phyloP scores from a whole-genome alignment of 30 jellyfish, hydroid and myxozoan genomes.

The Hydractinia echinata region DNA sequence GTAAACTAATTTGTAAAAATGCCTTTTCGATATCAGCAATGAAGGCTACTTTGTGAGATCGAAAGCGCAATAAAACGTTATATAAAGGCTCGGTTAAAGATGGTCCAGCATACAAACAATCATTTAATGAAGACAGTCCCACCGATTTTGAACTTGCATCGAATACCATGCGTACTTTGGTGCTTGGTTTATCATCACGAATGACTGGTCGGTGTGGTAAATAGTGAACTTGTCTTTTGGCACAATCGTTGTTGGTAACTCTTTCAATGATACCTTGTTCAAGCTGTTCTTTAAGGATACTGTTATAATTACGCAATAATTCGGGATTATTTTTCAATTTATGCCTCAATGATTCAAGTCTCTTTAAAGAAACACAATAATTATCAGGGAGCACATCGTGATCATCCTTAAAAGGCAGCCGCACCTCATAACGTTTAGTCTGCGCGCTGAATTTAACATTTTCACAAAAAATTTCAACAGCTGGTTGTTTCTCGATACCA shows the following conservation, averaged over 20 bases:
- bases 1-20: conserved; percentile 33
- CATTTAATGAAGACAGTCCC: conserved; percentile 38
- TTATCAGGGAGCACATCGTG: conserved; percentile 37
- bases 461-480: no score
- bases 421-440: conserved; percentile 37
- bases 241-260: conserved; percentile 14
- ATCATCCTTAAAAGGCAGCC: conserved; percentile 34
- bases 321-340: conserved; percentile 26
- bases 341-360: conserved; percentile 10
- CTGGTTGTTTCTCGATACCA: no score
- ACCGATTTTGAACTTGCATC: conserved; percentile 43
- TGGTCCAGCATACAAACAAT: conserved; percentile 50
- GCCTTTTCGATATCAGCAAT: conserved; percentile 68
- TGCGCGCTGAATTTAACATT: no score
- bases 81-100: conserved; percentile 36
- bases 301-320: conserved; percentile 21
- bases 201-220: conserved; percentile 63
- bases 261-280: conserved; percentile 45
- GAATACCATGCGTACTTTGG: conserved; percentile 57
- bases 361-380: conserved; percentile 3
- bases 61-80: conserved; percentile 44
- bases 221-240: conserved; percentile 43
- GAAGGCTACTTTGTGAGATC: conserved; percentile 32
- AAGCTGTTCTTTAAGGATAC: conserved; percentile 45
- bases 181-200: conserved; percentile 44